Percentiles rank a stretch among this genome's conserved stretches.
phyloP scores from a whole-genome alignment of 2,888 invertebrate species.

The Vanessa cardui region DNA sequence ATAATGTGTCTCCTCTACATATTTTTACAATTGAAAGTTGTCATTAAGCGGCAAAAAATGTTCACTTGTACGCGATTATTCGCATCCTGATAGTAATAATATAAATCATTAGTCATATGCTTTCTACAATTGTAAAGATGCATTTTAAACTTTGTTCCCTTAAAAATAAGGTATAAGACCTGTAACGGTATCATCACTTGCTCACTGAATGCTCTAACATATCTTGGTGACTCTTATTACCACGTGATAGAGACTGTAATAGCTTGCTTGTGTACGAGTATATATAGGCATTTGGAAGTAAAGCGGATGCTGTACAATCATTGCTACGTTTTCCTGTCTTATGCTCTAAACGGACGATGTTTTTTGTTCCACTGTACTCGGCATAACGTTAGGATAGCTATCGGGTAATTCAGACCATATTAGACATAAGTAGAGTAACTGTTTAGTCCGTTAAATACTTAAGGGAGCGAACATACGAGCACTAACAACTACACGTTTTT shows the following conservation, averaged over 20 bases:
- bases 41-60: constrained; percentile 27
- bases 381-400: constrained; percentile 29
- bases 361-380: constrained; percentile 38
- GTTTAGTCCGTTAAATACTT: constrained; percentile 1
- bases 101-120: constrained; percentile 30
- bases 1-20: not conserved
- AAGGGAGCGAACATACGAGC: not conserved
- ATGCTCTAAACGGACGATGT: constrained; percentile 50
- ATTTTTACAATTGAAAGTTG: constrained; percentile 31
- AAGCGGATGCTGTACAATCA: constrained; percentile 58
- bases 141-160: constrained; percentile 18
- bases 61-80: constrained; percentile 30
- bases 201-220: not conserved
- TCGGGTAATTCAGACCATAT: constrained; percentile 20
- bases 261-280: constrained; percentile 38
- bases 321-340: constrained; percentile 60
- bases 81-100: constrained; percentile 28
- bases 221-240: constrained; percentile 33
- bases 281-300: constrained; percentile 38
- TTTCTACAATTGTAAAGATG: constrained; percentile 14
- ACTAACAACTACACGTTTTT: constrained; percentile 14
- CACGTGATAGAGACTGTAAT: constrained; percentile 46
- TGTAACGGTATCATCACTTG: constrained; percentile 10
- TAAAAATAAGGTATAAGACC: constrained; percentile 15
- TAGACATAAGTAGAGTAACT: constrained; percentile 6